These are phyloP conservation scores for Scolopax mira DNA, from an alignment of 2,113 vertebrate genomes.

Conservation along the genomic window DNA sequence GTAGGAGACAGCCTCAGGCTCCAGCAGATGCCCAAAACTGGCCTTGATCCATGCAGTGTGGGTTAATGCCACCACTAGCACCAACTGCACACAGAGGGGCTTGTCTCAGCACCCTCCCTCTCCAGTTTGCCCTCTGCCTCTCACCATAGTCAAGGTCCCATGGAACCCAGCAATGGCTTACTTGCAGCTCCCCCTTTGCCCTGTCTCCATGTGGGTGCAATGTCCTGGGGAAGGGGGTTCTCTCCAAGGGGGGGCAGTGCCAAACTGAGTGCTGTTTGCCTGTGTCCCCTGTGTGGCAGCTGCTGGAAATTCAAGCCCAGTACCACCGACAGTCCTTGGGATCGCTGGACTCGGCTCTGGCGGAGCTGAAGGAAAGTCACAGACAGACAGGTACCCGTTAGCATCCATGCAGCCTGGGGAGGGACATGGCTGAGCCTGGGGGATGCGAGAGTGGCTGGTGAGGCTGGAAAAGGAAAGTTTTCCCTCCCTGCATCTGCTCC, in stretches of 20 bases:
- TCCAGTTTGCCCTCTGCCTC: not conserved
- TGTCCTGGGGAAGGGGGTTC: not conserved
- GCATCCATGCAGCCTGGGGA: not conserved
- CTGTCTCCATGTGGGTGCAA: not conserved
- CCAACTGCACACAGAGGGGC: not conserved
- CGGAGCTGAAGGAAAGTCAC: slow-evolving; percentile 85
- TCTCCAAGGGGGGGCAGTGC: not conserved
- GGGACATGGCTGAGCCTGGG: not conserved
- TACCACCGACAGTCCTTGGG: slow-evolving; percentile 87
- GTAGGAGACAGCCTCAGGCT: not conserved
- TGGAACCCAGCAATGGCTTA: fast-evolving
- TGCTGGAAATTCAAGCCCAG: slow-evolving; percentile 92
- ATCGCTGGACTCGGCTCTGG: slow-evolving; percentile 82
- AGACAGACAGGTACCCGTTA: slow-evolving; percentile 73
- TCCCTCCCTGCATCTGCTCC: not conserved
- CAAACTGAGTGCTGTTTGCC: not conserved
- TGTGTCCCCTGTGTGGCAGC: slow-evolving; percentile 67
- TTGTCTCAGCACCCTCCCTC: not conserved
- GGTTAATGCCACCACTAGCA: not conserved
- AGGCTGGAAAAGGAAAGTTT: not conserved
- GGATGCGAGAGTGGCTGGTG: not conserved
- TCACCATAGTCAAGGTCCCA: not conserved
- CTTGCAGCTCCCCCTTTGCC: not conserved
- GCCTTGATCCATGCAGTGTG: not conserved
- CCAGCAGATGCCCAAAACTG: not conserved